These are phyloP conservation scores for Proteles cristata DNA, from an alignment of 2,113 vertebrate genomes.

Conservation along the genomic window DNA sequence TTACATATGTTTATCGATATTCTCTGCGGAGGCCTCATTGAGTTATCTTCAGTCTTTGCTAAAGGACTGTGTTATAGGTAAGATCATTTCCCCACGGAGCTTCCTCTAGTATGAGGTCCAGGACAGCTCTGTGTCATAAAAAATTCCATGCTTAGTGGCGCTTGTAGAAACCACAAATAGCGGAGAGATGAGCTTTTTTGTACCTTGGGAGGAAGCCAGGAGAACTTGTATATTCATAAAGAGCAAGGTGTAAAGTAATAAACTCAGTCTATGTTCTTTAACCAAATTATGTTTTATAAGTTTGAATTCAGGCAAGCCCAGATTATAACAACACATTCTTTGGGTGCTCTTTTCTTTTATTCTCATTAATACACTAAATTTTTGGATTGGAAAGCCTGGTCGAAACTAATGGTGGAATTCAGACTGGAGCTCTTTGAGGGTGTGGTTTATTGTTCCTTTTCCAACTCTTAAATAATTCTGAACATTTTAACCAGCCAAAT, in stretches of 20 bases:
- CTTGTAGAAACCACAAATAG: constrained; percentile 19
- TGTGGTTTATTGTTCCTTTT: constrained; percentile 72
- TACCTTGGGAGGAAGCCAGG: constrained; percentile 25
- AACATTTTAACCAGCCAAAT: constrained; percentile 76
- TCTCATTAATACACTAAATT: constrained; percentile 54
- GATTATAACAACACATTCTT: background rate
- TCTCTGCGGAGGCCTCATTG: background rate
- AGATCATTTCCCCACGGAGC: background rate
- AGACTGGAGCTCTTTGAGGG: constrained; percentile 68
- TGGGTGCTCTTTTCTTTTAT: constrained; percentile 30
- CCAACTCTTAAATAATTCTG: constrained; percentile 81
- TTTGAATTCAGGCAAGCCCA: constrained; percentile 18
- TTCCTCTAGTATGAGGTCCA: background rate
- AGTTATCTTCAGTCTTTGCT: background rate
- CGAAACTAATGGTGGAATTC: constrained; percentile 61
- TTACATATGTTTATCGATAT: background rate
- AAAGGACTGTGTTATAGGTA: background rate
- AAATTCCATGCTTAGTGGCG: background rate
- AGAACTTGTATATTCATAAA: background rate
- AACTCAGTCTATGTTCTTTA: background rate
- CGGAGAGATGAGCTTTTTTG: constrained; percentile 21
- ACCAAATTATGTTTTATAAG: background rate
- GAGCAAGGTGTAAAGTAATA: constrained; percentile 22
- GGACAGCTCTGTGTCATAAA: background rate
- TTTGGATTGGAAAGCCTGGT: constrained; percentile 56